These are phyloP conservation scores for Dermolepida albohirtum DNA, from an alignment of 2,888 invertebrate genomes.

Conservation along the genomic window DNA sequence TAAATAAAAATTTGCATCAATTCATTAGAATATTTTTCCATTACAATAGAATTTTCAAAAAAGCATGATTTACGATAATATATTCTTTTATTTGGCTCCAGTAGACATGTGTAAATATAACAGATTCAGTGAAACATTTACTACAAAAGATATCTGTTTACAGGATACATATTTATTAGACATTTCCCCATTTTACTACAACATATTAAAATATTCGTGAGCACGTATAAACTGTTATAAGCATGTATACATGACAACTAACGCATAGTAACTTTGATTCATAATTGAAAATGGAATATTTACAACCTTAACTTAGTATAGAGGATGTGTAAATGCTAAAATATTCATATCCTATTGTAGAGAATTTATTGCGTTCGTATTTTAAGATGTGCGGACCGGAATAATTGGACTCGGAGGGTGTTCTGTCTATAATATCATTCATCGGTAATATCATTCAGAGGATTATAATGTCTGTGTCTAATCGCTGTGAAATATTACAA, in stretches of 20 bases:
- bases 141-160: too few species aligned
- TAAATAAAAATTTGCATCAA: too few species aligned
- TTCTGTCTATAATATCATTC: constrained; percentile 57
- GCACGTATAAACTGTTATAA: constrained; percentile 16
- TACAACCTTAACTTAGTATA: constrained; percentile 39
- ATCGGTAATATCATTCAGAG: constrained; percentile 53
- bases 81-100: too few species aligned
- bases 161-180: too few species aligned
- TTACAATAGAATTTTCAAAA: too few species aligned
- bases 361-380: constrained; percentile 47
- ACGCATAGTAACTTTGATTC: constrained; percentile 42
- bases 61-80: too few species aligned
- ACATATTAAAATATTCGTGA: constrained; percentile 8
- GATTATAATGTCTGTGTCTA: constrained; percentile 55
- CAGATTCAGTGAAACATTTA: too few species aligned
- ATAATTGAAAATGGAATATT: constrained; percentile 44
- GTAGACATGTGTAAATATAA: too few species aligned
- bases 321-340: constrained; percentile 40
- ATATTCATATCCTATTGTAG: constrained; percentile 46
- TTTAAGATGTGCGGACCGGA: constrained; percentile 47
- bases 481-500: constrained; percentile 58
- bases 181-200: too few species aligned
- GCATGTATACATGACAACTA: constrained; percentile 20
- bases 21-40: too few species aligned
- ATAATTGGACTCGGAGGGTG: constrained; percentile 56